Conservation (phyloP, 2,113 vertebrate genomes). For the Brevimyrus niger region DNA sequence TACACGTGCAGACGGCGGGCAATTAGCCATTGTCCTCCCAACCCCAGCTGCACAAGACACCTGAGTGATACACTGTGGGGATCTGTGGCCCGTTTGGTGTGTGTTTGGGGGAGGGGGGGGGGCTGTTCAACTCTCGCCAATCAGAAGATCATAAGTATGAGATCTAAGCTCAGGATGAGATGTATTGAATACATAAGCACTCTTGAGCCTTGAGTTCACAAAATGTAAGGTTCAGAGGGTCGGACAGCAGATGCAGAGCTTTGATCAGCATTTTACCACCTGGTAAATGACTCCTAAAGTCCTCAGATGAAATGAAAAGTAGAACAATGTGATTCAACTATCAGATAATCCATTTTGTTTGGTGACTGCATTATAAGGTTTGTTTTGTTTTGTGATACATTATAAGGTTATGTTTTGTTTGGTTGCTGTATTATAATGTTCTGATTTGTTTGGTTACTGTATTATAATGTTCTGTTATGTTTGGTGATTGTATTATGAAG, state of each 20-base stretch:
- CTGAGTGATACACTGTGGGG: not conserved
- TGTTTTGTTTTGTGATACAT: not conserved
- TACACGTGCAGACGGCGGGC: not conserved
- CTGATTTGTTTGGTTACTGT: not conserved
- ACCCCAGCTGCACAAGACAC: not conserved
- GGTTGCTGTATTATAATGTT: not conserved
- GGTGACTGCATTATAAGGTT: not conserved
- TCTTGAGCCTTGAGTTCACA: not conserved
- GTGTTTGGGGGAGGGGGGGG: not conserved
- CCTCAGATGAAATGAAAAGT: not conserved
- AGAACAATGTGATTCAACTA: not conserved
- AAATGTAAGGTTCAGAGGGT: not conserved
- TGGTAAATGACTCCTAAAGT: not conserved
- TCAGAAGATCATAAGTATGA: not conserved
- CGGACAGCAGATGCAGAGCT: not conserved
- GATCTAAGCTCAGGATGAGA: not conserved
- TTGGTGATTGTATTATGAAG: not conserved
- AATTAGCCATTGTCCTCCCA: not conserved
- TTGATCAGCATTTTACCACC: not conserved
- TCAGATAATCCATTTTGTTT: not conserved
- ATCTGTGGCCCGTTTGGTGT: not conserved
- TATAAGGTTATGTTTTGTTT: not conserved
- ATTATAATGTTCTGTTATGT: not conserved
- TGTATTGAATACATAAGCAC: not conserved
- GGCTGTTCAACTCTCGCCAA: not conserved